Percentiles rank a stretch among this genome's conserved stretches.
phyloP scores from a whole-genome alignment of 2,113 vertebrate species.

The Pyrgilauda ruficollis region DNA sequence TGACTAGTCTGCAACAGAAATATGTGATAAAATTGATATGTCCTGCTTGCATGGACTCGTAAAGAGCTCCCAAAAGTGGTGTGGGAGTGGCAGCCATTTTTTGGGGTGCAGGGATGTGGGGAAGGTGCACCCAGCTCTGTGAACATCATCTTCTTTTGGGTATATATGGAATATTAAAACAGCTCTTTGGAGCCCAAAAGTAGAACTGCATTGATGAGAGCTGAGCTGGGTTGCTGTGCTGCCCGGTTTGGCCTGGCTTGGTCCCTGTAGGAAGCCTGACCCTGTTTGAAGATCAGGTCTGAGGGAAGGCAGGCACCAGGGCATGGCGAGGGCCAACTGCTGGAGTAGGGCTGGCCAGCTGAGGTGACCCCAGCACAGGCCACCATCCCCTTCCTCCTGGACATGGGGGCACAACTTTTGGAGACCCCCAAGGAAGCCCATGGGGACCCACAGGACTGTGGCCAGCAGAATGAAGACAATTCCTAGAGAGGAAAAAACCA shows the following conservation, averaged over 20 bases:
- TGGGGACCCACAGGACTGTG: background rate
- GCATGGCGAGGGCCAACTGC: rapidly evolving
- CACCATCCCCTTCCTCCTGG: rapidly evolving
- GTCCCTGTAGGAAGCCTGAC: background rate
- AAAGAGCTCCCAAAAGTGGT: background rate
- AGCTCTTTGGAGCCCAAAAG: rapidly evolving
- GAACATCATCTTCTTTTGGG: background rate
- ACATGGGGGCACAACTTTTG: rapidly evolving
- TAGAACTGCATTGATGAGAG: rapidly evolving
- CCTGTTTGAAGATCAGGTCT: background rate
- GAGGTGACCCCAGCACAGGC: background rate
- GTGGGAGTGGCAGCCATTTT: background rate
- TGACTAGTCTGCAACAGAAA: background rate
- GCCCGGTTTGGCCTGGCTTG: rapidly evolving
- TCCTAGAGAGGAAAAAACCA: background rate
- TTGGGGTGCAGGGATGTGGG: background rate
- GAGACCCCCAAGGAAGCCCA: rapidly evolving
- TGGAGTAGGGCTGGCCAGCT: rapidly evolving
- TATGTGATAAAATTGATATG: background rate
- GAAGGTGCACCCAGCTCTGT: background rate
- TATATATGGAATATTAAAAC: background rate
- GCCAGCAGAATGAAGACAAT: background rate
- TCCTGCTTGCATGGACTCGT: background rate
- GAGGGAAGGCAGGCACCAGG: background rate
- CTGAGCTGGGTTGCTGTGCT: rapidly evolving